A percentile compares a stretch with the other conserved stretches of the same genome.
phyloP scores from a whole-genome alignment of 2,797 vertebrate species.

The Acrossocheilus wenchowensis region DNA sequence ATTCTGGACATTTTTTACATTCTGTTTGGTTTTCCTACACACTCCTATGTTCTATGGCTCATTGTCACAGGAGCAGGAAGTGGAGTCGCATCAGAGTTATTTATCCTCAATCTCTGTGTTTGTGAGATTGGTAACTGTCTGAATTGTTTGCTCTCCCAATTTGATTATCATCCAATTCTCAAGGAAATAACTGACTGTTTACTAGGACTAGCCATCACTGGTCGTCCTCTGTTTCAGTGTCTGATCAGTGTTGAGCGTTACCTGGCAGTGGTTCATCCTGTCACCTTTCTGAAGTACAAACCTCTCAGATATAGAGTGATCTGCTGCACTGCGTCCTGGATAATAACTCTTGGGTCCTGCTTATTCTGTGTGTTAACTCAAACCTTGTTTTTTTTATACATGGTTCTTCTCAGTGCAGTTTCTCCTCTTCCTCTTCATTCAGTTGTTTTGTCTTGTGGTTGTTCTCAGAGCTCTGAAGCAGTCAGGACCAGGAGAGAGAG shows the following conservation, averaged over 20 bases:
- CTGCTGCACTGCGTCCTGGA: background rate
- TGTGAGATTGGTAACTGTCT: too few species aligned
- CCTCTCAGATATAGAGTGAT: slow-evolving; percentile 25
- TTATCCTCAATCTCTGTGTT: too few species aligned
- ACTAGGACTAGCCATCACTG: too few species aligned
- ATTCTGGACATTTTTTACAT: too few species aligned
- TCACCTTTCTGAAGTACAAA: slow-evolving; percentile 3
- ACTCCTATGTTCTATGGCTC: too few species aligned
- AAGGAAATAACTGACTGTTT: too few species aligned
- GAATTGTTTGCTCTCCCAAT: too few species aligned
- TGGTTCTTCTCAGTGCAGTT: background rate
- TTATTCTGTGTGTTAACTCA: background rate
- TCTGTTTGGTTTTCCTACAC: too few species aligned
- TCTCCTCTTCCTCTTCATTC: background rate
- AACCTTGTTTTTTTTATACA: background rate
- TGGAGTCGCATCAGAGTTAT: too few species aligned
- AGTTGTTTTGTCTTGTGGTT: background rate
- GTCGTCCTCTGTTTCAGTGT: background rate
- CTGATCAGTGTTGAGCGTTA: background rate
- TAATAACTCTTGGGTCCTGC: background rate
- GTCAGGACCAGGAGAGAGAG: slow-evolving; percentile 6
- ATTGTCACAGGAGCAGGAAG: too few species aligned
- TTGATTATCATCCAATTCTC: too few species aligned
- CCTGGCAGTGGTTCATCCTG: slow-evolving; percentile 13
- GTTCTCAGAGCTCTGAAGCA: slow-evolving; percentile 13